Conservation (phyloP, 37 sponge, comb jelly and placozoan species). For the Axinella damicornis region DNA sequence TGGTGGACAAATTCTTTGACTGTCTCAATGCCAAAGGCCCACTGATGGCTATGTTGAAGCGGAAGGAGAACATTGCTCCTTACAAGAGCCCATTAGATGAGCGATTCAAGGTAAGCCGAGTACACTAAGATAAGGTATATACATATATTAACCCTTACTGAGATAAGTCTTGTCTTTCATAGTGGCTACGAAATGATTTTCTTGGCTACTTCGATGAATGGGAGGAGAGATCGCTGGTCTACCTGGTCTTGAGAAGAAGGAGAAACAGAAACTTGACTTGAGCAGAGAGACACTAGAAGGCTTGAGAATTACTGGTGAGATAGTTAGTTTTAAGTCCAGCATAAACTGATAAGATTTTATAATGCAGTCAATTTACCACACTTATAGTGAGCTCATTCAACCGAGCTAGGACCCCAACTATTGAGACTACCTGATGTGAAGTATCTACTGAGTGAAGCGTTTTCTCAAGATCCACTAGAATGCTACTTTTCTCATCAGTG, state of each 20-base stretch:
- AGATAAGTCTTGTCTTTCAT: no score
- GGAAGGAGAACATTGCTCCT: conserved; percentile 6
- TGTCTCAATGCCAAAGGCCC: conserved; percentile 16
- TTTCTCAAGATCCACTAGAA: conserved; percentile 45
- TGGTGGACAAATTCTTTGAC: conserved; percentile 45
- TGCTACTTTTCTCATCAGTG: conserved; percentile 45
- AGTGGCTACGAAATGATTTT: conserved; percentile 15
- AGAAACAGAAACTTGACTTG: conserved; percentile 5
- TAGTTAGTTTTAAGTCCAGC: no score
- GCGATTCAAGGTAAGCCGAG: background rate
- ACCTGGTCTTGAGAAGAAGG: background rate
- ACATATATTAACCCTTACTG: no score
- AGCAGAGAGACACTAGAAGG: conserved; percentile 32
- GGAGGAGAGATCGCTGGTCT: background rate
- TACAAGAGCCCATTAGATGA: background rate
- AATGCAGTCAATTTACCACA: no score
- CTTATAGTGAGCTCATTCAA: no score
- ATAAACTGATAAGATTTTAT: no score
- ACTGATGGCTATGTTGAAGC: background rate
- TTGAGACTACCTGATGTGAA: no score
- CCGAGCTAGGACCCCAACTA: no score
- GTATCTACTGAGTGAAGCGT: conserved; percentile 43
- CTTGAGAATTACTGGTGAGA: no score
- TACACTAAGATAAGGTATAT: no score
- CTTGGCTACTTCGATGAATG: background rate